Conservation (phyloP, 2,888 invertebrate species). For the Fragum fragum region DNA sequence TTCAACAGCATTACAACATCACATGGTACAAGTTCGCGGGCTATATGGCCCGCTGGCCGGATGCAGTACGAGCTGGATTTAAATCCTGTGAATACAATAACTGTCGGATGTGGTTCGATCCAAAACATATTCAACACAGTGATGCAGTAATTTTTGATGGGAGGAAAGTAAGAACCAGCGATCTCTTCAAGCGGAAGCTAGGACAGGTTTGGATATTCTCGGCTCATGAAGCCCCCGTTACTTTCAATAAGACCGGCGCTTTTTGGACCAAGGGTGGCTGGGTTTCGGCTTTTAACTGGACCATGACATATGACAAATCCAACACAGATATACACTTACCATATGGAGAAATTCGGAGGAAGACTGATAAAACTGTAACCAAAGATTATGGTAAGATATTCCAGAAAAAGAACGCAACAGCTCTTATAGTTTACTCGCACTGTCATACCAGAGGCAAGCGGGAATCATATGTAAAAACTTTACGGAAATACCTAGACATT, state of each 20-base stretch:
- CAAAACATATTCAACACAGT: neutral
- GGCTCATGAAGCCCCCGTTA: neutral
- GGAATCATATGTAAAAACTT: too few species aligned
- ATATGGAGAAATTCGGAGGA: too few species aligned
- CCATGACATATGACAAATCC: too few species aligned
- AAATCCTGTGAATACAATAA: neutral
- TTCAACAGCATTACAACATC: neutral
- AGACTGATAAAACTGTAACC: too few species aligned
- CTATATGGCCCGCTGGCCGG: neutral
- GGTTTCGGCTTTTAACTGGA: too few species aligned
- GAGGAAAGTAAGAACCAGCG: neutral
- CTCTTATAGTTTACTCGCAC: too few species aligned
- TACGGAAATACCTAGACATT: slow-evolving; percentile 1
- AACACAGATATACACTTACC: too few species aligned
- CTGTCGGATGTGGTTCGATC: neutral
- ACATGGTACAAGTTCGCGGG: neutral
- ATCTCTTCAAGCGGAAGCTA: neutral
- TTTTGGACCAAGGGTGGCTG: neutral
- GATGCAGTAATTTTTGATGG: slow-evolving; percentile 22
- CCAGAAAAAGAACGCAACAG: too few species aligned
- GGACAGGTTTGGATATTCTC: slow-evolving; percentile 16
- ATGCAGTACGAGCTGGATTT: neutral
- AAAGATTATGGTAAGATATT: too few species aligned
- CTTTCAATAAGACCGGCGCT: neutral
- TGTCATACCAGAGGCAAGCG: too few species aligned